Evolutionary conservation across 2,888 invertebrate species (phyloP).

Genomic region (Diaprepes abbreviatus): DNA sequence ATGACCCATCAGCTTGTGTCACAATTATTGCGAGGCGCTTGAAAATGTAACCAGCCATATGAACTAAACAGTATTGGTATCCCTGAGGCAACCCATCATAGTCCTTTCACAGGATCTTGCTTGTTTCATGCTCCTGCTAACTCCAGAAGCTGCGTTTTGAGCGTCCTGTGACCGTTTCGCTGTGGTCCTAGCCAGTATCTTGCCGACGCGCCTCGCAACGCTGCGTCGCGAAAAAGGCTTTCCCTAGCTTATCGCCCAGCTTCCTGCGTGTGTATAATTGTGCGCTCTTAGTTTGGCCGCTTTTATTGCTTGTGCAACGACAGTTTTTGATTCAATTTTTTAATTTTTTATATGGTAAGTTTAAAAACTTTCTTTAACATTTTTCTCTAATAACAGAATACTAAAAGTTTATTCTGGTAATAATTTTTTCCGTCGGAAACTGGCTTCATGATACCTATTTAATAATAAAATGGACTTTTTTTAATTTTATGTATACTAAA

Average conservation of each 20-base stretch:
- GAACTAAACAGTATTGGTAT: neutral
- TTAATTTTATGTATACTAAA: no score
- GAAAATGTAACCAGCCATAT: neutral
- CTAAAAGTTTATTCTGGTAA: no score
- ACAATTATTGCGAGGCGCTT: neutral
- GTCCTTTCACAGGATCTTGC: slow-evolving; percentile 12
- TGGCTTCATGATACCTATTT: no score
- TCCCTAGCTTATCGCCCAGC: slow-evolving; percentile 14
- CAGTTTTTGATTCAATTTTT: neutral
- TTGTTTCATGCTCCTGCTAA: neutral
- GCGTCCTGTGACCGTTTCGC: slow-evolving; percentile 7
- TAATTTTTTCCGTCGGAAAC: no score
- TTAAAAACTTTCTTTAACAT: no score
- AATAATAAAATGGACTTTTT: no score
- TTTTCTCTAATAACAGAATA: no score
- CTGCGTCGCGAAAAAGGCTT: slow-evolving; percentile 29
- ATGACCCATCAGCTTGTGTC: neutral
- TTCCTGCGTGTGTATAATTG: slow-evolving; percentile 40
- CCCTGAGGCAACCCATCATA: neutral
- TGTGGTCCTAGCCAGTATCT: slow-evolving; percentile 35
- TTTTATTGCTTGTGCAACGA: slow-evolving; percentile 14
- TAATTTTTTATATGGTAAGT: slow-evolving; percentile 7
- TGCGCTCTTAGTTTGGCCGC: slow-evolving; percentile 40
- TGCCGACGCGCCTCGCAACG: slow-evolving; percentile 25
- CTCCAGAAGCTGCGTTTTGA: slow-evolving; percentile 11